phyloP scores from a whole-genome alignment of 2,888 invertebrate species.

The Philereme vetulata region DNA sequence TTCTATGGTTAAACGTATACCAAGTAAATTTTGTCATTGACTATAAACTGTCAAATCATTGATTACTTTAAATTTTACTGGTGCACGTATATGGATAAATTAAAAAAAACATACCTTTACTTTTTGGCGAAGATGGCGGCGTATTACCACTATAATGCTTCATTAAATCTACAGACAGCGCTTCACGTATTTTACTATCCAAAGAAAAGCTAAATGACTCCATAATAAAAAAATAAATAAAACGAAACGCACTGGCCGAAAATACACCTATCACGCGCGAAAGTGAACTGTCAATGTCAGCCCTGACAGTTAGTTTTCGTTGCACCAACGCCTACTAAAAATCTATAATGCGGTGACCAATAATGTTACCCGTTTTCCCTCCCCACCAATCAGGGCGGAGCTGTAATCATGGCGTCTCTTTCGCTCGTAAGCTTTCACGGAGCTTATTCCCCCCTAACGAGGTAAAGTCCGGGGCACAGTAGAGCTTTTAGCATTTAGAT shows the following conservation, averaged over 20 bases:
- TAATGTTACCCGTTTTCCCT: slow-evolving; percentile 60
- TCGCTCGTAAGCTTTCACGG: slow-evolving; percentile 64
- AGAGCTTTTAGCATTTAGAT: slow-evolving; percentile 34
- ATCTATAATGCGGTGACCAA: slow-evolving; percentile 77
- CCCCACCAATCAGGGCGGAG: slow-evolving; percentile 77
- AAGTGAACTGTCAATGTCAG: slow-evolving; percentile 67
- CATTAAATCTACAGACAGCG: slow-evolving; percentile 60
- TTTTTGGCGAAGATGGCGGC: slow-evolving; percentile 69
- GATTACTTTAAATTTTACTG: neutral
- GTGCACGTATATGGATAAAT: slow-evolving; percentile 9
- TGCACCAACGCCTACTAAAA: slow-evolving; percentile 64
- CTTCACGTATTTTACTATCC: slow-evolving; percentile 52
- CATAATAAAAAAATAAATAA: slow-evolving; percentile 48
- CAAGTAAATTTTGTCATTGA: too few relatives aligned
- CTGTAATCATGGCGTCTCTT: slow-evolving; percentile 64
- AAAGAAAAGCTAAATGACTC: slow-evolving; percentile 54
- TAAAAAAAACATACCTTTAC: slow-evolving; percentile 61
- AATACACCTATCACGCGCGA: slow-evolving; percentile 45
- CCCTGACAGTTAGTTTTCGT: slow-evolving; percentile 59
- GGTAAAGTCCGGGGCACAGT: slow-evolving; percentile 53
- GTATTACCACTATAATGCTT: slow-evolving; percentile 57
- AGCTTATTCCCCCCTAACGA: slow-evolving; percentile 57
- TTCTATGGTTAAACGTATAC: too few relatives aligned
- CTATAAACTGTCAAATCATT: neutral
- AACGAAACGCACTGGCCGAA: slow-evolving; percentile 38